A percentile compares a stretch with the other conserved stretches of the same genome.
phyloP scores from a whole-genome alignment of 2,888 invertebrate genomes.

The Oscheius sp. region DNA sequence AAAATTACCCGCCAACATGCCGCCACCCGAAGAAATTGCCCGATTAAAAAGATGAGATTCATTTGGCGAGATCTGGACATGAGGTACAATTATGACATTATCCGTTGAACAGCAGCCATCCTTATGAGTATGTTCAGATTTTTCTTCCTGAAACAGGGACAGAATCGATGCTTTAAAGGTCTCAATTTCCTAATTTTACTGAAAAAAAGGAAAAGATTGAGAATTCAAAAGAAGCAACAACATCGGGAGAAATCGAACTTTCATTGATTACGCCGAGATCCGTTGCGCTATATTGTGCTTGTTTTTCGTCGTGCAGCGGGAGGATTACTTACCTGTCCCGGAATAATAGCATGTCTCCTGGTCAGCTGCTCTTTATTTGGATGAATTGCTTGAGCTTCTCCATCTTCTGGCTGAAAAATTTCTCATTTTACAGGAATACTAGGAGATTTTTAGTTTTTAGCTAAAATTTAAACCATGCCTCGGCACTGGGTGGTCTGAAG shows the following conservation, averaged over 20 bases:
- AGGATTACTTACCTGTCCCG: conserved; percentile 45
- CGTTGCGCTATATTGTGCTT: too few species aligned
- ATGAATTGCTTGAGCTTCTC: conserved; percentile 66
- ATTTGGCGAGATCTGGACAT: conserved; percentile 70
- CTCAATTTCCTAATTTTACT: too few species aligned
- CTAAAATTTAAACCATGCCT: conserved; percentile 10
- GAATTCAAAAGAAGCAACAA: not conserved
- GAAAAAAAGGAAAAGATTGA: too few species aligned
- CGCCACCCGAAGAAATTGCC: conserved; percentile 71
- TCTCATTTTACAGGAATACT: not conserved
- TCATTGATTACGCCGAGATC: too few species aligned
- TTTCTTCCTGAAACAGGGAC: not conserved
- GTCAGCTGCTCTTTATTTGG: conserved; percentile 71
- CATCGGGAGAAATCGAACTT: too few species aligned
- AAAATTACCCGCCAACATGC: conserved; percentile 68
- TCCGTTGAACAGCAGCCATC: conserved; percentile 62
- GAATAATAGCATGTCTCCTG: conserved; percentile 68
- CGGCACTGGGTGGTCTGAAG: not conserved
- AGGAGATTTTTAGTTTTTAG: not conserved
- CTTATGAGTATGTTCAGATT: not conserved
- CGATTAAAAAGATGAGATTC: conserved; percentile 71
- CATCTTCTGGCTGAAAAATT: conserved; percentile 55
- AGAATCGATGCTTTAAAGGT: too few species aligned
- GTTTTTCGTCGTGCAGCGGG: too few species aligned
- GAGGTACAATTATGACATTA: conserved; percentile 72